These are phyloP conservation scores for Oreohelix idahoensis DNA, from an alignment of 1,140 invertebrate genomes.

Conservation along the genomic window DNA sequence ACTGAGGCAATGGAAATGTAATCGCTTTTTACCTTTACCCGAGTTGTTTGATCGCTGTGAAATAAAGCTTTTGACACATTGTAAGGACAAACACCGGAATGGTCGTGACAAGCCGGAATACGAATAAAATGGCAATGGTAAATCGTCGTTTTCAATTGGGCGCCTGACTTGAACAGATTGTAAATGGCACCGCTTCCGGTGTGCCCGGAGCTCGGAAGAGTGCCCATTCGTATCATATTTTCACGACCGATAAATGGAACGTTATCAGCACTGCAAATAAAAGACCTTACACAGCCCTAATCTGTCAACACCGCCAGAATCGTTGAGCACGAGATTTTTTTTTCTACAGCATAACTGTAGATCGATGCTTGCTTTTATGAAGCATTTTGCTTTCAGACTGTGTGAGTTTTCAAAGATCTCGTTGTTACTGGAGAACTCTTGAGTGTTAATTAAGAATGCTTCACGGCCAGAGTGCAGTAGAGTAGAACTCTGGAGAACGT, in stretches of 20 bases:
- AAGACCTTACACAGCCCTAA: conserved; percentile 20
- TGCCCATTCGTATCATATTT: conserved; percentile 35
- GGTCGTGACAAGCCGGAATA: conserved; percentile 18
- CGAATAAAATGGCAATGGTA: conserved; percentile 16
- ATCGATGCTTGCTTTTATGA: conserved; percentile 19
- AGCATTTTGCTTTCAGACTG: conserved; percentile 19
- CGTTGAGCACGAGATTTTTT: not conserved
- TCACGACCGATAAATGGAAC: conserved; percentile 37
- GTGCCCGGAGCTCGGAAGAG: conserved; percentile 20
- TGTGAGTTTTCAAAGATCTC: conserved; percentile 25
- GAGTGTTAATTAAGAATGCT: conserved; percentile 37
- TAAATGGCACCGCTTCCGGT: conserved; percentile 36
- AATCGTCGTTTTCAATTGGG: not conserved
- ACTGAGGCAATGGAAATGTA: conserved; percentile 1
- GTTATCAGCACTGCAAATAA: conserved; percentile 33
- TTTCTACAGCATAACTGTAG: not conserved
- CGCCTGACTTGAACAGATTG: conserved; percentile 35
- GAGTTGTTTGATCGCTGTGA: conserved; percentile 7
- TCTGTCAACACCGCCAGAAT: conserved; percentile 14
- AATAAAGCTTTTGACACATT: conserved; percentile 34
- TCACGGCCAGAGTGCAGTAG: conserved; percentile 17
- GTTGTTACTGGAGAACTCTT: conserved; percentile 14
- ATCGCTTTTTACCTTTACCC: not conserved
- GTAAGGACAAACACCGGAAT: conserved; percentile 32
- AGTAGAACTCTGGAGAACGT: conserved; percentile 19